Percentiles rank a stretch among this genome's conserved stretches.
Evolutionary conservation across 2,888 invertebrate genomes (phyloP).

Genomic region (Drosophila mimetica): DNA sequence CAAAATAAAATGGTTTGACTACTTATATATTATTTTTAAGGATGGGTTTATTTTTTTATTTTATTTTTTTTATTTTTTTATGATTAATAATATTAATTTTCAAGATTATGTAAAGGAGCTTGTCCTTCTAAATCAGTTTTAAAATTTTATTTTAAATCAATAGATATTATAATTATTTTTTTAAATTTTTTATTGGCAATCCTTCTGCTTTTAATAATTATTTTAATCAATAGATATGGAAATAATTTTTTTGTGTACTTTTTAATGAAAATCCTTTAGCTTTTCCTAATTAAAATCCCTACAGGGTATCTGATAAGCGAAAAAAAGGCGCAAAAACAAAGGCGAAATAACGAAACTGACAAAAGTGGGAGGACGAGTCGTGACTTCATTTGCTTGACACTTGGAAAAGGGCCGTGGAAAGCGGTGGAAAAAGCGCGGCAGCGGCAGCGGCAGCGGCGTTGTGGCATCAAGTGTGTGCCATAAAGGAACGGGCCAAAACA

Average conservation of each 20-base stretch:
- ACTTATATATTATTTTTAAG: too few relatives aligned
- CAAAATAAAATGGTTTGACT: background rate
- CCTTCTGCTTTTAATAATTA: too few relatives aligned
- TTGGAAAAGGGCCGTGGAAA: constrained; percentile 53
- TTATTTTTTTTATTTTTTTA: too few relatives aligned
- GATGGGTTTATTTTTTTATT: too few relatives aligned
- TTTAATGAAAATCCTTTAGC: background rate
- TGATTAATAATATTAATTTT: too few relatives aligned
- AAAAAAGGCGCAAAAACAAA: constrained; percentile 1
- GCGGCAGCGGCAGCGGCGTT: constrained; percentile 24
- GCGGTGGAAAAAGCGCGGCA: background rate
- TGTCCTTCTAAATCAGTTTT: too few relatives aligned
- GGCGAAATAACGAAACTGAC: constrained; percentile 32
- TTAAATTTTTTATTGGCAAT: too few relatives aligned
- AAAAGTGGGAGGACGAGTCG: constrained; percentile 67
- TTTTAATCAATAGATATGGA: too few relatives aligned
- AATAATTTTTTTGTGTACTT: background rate
- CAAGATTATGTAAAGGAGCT: too few relatives aligned
- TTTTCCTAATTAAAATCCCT: background rate
- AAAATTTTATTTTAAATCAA: too few relatives aligned
- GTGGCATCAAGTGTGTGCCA: constrained; percentile 61
- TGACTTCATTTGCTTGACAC: constrained; percentile 84
- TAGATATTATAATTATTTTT: too few relatives aligned
- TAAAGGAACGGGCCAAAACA: constrained; percentile 32
- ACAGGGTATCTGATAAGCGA: constrained; percentile 27